phyloP scores from a whole-genome alignment of 2,888 invertebrate species.

The Proisotoma minuta region DNA sequence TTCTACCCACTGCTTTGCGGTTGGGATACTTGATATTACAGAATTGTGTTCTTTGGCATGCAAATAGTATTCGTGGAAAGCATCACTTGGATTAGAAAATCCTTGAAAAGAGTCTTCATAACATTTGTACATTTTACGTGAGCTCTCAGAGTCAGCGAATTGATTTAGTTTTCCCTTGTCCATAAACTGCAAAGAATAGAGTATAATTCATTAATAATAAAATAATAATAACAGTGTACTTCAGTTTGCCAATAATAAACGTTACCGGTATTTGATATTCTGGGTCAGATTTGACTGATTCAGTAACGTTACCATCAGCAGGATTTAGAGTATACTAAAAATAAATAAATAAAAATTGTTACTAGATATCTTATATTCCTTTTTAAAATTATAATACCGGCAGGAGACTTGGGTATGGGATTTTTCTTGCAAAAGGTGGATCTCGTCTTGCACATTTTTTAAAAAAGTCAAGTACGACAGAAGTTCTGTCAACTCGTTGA shows the following conservation, averaged over 20 bases:
- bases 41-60: too few species aligned
- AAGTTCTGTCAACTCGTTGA: constrained; percentile 76
- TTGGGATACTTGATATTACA: too few species aligned
- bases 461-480: constrained; percentile 80
- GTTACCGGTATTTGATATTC: too few species aligned
- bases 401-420: constrained; percentile 50
- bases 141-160: too few species aligned
- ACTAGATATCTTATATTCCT: too few species aligned
- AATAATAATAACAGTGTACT: neutral
- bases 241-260: too few species aligned
- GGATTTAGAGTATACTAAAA: neutral
- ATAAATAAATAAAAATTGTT: neutral
- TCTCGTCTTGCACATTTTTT: constrained; percentile 67
- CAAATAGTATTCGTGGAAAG: too few species aligned
- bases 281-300: neutral
- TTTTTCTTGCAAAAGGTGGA: constrained; percentile 67
- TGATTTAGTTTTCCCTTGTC: neutral
- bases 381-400: too few species aligned
- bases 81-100: too few species aligned
- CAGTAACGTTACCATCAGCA: neutral
- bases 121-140: neutral
- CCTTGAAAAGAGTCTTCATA: neutral
- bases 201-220: neutral
- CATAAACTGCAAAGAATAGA: neutral
- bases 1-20: too few species aligned